Percentiles rank a stretch among this genome's conserved stretches.
These are phyloP conservation scores for Macrosiphum euphorbiae DNA, from an alignment of 2,888 invertebrate genomes.

Conservation along the genomic window DNA sequence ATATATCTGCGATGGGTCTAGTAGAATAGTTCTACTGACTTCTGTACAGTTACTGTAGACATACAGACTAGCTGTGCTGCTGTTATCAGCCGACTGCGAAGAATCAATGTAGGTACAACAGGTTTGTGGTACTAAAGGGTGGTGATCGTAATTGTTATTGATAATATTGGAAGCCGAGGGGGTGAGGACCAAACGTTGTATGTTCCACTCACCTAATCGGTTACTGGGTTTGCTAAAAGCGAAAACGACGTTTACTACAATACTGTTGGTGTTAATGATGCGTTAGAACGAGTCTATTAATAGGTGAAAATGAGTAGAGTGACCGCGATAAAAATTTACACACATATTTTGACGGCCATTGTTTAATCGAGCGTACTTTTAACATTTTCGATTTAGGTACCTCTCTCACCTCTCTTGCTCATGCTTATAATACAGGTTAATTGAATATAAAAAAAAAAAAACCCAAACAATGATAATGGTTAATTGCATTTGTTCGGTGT, in stretches of 20 bases:
- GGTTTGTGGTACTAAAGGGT: background rate
- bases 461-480: background rate
- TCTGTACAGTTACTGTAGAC: background rate
- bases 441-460: background rate
- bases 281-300: background rate
- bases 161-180: background rate
- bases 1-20: background rate
- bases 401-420: background rate
- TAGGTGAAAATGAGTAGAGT: slow-evolving; percentile 41
- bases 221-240: slow-evolving; percentile 14
- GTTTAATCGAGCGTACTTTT: slow-evolving; percentile 30
- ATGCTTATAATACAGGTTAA: slow-evolving; percentile 7
- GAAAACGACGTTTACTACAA: background rate
- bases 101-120: slow-evolving; percentile 8
- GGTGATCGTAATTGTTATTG: background rate
- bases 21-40: too few relatives aligned
- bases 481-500: background rate
- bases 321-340: slow-evolving; percentile 26
- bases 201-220: background rate
- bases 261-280: background rate
- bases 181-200: background rate
- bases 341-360: slow-evolving; percentile 16
- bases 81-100: slow-evolving; percentile 4
- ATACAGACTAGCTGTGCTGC: background rate
- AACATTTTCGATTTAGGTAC: background rate